Base-by-base conservation (phyloP, 2,888 invertebrate species). In the Ophioninae sp. region DNA sequence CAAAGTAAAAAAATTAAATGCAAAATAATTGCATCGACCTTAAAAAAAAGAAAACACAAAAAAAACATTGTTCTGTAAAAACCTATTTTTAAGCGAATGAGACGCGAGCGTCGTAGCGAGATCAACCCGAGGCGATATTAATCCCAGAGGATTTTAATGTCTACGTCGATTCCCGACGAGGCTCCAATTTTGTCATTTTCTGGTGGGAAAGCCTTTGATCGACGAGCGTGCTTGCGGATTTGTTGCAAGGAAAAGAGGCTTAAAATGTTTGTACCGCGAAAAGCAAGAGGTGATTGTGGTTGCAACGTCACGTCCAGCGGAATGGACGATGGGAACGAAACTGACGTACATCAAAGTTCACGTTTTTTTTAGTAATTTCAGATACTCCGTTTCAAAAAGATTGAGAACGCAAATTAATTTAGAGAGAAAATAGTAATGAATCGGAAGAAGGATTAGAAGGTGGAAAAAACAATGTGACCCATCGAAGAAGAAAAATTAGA, bases 41-140 rank as follows among this genome's bases (percentile, higher is more conserved):
- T 51, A 51, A 71, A 61, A 10, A 59, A 58, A 20, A 20, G n/a
- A 61, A 44, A 75, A 30, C 30, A 30, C 30, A 39, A 74, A 22
- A 71, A 22, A 65, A 75, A 44, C 76, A 17, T 79, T 79, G 73
- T 64, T n/a, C 20, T 64, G n/a, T 82, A 69, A 78, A 64, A 69
- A 51, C 10, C 51, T 69, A 22, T 37, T 22, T 39, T 41, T 61
- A 22, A 72, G 41, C 22, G 41, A 80, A 30, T 13, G 51, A 81
- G 13, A 56, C 51, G 64, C 23, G n/a, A 59, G 74, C 2, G 22
- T 67, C 41, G n/a, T 22, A 10, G 20, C 20, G 6, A 20, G 22
- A 39, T 67, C 39, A 67, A 9, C 10, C 13, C 39, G 44, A 68
- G 6, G 6, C 3, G 7, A 58, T 58, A 68, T 68, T 44, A 17